A percentile compares a stretch with the other conserved stretches of the same genome.
Conservation (phyloP, 1,140 invertebrate genomes). For the Papilio dardanus region DNA sequence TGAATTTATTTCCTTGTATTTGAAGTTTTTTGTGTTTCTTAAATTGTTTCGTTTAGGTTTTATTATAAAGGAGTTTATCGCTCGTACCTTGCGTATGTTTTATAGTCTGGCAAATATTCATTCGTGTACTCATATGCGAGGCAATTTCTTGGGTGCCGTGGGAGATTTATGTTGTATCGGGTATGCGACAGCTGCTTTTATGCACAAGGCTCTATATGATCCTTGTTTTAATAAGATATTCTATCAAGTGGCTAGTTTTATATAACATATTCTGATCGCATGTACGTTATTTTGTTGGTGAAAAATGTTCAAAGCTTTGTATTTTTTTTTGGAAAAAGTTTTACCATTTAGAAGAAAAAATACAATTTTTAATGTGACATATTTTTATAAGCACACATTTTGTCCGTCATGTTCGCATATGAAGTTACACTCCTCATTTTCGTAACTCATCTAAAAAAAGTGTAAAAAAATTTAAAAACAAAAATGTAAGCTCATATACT, state of each 20-base stretch:
- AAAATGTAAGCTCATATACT: neutral
- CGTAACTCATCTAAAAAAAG: neutral
- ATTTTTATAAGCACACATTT: no score
- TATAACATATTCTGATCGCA: neutral
- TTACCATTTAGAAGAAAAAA: no score
- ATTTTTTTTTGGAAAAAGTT: no score
- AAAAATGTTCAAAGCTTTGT: neutral
- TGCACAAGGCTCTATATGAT: conserved; percentile 36
- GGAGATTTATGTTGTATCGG: conserved; percentile 30
- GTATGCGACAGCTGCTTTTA: conserved; percentile 32
- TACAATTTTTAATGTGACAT: no score
- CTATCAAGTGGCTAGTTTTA: neutral
- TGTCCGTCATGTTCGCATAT: neutral
- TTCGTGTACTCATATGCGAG: neutral
- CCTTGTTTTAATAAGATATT: conserved; percentile 24
- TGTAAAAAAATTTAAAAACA: neutral
- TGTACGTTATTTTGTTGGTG: neutral
- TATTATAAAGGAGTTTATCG: neutral
- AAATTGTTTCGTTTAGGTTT: neutral
- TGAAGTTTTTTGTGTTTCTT: neutral
- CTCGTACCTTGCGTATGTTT: neutral
- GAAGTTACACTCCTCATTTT: neutral
- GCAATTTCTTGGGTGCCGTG: conserved; percentile 34
- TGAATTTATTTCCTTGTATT: neutral
- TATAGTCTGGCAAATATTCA: neutral